These are phyloP conservation scores for Willowsia nigromaculata DNA, from an alignment of 2,888 invertebrate genomes.

Conservation along the genomic window DNA sequence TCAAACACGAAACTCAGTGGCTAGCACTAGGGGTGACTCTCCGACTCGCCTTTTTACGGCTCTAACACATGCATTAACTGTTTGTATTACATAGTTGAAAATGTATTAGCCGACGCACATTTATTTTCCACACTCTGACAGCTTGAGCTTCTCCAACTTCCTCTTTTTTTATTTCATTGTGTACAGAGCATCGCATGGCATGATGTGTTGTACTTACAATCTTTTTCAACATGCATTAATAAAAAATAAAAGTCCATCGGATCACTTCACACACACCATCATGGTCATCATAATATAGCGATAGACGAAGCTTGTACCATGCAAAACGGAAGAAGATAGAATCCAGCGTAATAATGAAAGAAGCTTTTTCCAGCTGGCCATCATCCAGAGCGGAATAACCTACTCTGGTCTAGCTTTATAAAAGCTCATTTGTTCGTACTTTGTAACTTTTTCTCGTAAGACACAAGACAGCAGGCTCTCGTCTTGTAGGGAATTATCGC, in stretches of 20 bases:
- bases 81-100: constrained; percentile 33
- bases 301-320: not conserved
- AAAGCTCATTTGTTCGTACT: not conserved
- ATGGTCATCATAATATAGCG: not conserved
- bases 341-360: not conserved
- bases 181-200: not conserved
- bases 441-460: not conserved
- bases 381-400: not conserved
- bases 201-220: constrained; percentile 2
- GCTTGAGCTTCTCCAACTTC: constrained; percentile 62
- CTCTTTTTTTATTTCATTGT: constrained; percentile 42
- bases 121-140: constrained; percentile 65
- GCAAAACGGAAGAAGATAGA: constrained; percentile 46
- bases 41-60: not conserved
- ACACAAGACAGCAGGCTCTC: not conserved
- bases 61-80: constrained; percentile 49
- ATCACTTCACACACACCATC: not conserved
- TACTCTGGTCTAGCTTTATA: not conserved
- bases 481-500: too few relatives aligned
- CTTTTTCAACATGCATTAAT: not conserved
- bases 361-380: constrained; percentile 58
- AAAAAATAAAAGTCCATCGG: not conserved
- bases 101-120: constrained; percentile 40
- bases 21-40: not conserved
- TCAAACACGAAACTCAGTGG: not conserved